Percentiles rank a stretch among this genome's conserved stretches.
These are phyloP conservation scores for Gallinago media DNA, from an alignment of 2,113 vertebrate genomes.

Conservation along the genomic window DNA sequence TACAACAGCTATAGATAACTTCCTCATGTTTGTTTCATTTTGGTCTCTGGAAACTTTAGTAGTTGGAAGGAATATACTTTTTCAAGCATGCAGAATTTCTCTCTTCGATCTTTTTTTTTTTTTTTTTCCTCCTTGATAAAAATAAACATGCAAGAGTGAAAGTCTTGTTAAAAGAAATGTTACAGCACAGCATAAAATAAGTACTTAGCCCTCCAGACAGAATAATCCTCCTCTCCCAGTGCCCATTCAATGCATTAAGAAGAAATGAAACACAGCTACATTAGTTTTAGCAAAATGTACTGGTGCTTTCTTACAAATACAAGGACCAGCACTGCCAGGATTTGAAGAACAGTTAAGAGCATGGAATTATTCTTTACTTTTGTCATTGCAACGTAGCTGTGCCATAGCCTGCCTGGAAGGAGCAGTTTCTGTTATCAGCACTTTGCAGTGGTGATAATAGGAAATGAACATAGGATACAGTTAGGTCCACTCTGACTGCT, in stretches of 20 bases:
- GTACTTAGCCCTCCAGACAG: background rate
- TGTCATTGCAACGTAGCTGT: background rate
- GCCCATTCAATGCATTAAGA: background rate
- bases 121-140: background rate
- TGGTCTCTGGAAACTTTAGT: background rate
- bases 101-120: background rate
- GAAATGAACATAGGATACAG: background rate
- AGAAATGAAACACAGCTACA: background rate
- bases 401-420: background rate
- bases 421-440: background rate
- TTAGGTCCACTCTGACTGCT: background rate
- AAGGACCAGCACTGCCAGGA: background rate
- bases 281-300: background rate
- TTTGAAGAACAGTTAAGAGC: constrained; percentile 3
- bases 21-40: background rate
- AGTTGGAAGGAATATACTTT: background rate
- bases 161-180: background rate
- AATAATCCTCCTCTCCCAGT: background rate
- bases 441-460: background rate
- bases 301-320: background rate
- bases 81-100: background rate
- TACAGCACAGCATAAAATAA: background rate
- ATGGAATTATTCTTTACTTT: background rate
- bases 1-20: background rate
- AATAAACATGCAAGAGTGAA: background rate